Evolutionary conservation across 92 coral and sea anemone species (phyloP).

Genomic region (Zoanthus solanderi): DNA sequence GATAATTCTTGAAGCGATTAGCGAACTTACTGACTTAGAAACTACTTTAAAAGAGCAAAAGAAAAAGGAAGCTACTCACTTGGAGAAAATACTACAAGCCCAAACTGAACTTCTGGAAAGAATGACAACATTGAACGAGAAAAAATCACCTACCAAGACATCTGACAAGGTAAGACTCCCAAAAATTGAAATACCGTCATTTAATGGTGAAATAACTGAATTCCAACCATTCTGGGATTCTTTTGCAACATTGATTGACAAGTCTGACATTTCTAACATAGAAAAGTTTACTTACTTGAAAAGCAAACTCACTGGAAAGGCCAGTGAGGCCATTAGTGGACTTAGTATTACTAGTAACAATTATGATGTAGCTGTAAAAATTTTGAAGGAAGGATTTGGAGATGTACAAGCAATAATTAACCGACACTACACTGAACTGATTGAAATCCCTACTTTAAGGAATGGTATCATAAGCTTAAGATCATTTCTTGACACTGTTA

Average conservation of each 20-base stretch:
- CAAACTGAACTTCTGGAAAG: constrained; percentile 44
- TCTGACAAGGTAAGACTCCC: constrained; percentile 43
- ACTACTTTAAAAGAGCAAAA: background rate
- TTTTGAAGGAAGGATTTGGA: constrained; percentile 21
- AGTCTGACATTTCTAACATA: constrained; percentile 5
- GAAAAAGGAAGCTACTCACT: constrained; percentile 5
- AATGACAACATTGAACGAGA: constrained; percentile 35
- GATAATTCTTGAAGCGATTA: constrained; percentile 31
- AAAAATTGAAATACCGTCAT: background rate
- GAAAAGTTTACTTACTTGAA: constrained; percentile 47
- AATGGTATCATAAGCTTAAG: constrained; percentile 24
- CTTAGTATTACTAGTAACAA: constrained; percentile 28
- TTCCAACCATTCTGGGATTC: no score
- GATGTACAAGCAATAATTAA: background rate
- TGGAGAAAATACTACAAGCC: constrained; percentile 35
- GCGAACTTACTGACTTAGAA: constrained; percentile 32
- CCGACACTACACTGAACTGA: background rate
- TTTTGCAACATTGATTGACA: no score
- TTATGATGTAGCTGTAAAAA: constrained; percentile 41
- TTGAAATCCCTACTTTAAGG: background rate
- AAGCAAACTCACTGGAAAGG: constrained; percentile 6
- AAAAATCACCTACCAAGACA: constrained; percentile 26
- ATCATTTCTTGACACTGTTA: constrained; percentile 33
- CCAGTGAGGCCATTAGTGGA: constrained; percentile 1
- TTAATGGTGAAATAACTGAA: constrained; percentile 31